phyloP scores from a whole-genome alignment of 2,888 invertebrate genomes.

The Protophormia terraenovae region DNA sequence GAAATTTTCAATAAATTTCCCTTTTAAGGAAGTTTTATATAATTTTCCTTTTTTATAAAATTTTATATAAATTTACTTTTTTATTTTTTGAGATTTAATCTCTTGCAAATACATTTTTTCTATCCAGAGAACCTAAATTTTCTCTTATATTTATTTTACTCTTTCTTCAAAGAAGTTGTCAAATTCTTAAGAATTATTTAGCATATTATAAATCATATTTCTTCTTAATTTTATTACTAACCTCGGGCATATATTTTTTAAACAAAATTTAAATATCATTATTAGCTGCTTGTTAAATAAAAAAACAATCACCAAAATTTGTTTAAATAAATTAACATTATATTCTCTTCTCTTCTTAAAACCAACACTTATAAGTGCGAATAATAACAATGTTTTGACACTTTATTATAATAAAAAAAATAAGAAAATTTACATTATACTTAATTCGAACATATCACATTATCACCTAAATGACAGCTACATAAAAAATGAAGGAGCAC shows the following conservation, averaged over 20 bases:
- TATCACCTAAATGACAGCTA: constrained; percentile 8
- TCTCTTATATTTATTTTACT: background rate
- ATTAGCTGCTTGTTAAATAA: constrained; percentile 22
- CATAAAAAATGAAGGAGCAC: background rate
- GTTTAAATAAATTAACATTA: constrained; percentile 26
- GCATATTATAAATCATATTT: background rate
- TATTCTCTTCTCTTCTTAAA: background rate
- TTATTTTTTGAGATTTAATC: too few relatives aligned
- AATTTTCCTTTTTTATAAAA: too few relatives aligned
- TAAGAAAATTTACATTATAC: background rate
- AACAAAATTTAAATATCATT: constrained; percentile 6
- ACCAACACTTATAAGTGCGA: background rate
- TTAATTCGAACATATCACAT: constrained; percentile 27
- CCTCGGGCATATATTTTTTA: background rate
- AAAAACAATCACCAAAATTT: constrained; percentile 3
- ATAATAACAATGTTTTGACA: constrained; percentile 52
- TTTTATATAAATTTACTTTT: background rate
- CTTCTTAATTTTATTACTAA: background rate
- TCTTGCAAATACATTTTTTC: too few relatives aligned
- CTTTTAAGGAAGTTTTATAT: too few relatives aligned
- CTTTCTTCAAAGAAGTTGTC: background rate
- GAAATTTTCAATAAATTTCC: too few relatives aligned
- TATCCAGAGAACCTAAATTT: background rate
- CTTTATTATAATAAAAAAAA: constrained; percentile 26
- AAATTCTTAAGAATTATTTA: background rate